Conservation (phyloP, 2,797 vertebrate genomes). For the Podargus strigoides region DNA sequence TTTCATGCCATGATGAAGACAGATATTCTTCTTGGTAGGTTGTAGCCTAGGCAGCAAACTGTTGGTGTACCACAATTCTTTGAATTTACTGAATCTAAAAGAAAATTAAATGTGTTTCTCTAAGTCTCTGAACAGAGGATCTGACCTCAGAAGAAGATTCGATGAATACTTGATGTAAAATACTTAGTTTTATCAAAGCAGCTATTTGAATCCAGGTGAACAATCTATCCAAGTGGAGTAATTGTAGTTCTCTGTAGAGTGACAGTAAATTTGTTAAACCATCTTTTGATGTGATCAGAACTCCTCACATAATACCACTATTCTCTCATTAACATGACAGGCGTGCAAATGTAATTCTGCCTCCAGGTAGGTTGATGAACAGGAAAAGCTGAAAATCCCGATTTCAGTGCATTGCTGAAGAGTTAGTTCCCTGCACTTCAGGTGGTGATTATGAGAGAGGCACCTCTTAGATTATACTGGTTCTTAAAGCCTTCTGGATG, state of each 20-base stretch:
- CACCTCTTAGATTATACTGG: background rate
- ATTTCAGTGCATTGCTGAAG: background rate
- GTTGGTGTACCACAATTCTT: background rate
- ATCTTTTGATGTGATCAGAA: background rate
- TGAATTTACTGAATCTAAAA: background rate
- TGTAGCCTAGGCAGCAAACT: background rate
- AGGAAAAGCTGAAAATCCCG: background rate
- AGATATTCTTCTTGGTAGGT: background rate
- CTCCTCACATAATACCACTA: background rate
- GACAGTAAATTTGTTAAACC: background rate
- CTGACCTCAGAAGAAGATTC: background rate
- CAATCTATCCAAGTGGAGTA: background rate
- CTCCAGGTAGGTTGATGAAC: background rate
- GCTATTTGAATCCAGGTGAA: background rate
- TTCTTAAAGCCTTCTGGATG: background rate
- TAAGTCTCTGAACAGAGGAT: background rate
- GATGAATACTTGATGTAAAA: background rate
- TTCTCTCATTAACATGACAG: background rate
- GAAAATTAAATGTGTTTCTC: background rate
- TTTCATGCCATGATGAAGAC: background rate
- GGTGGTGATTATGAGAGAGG: background rate
- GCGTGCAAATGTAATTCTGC: accelerated
- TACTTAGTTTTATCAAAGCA: background rate
- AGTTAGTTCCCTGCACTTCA: background rate
- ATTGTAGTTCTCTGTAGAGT: background rate